phyloP scores from a whole-genome alignment of 2,888 invertebrate species.

The Dioctria linearis region DNA sequence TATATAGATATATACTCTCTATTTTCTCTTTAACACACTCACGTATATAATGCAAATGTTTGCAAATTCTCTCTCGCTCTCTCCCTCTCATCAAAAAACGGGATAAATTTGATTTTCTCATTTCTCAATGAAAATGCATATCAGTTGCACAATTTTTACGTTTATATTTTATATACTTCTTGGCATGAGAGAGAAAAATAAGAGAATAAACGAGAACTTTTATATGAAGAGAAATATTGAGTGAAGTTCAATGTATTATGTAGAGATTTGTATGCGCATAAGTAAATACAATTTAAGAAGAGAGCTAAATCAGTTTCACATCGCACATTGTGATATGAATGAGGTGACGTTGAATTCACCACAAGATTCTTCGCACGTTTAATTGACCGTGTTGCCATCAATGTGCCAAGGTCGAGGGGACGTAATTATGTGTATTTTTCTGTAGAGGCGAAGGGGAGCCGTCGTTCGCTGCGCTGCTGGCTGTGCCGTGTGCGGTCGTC shows the following conservation, averaged over 20 bases:
- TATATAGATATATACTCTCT: background rate
- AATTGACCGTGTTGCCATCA: slow-evolving; percentile 59
- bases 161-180: slow-evolving; percentile 1
- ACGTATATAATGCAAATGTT: background rate
- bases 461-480: no score
- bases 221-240: no score
- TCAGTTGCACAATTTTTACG: slow-evolving; percentile 27
- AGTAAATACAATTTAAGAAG: background rate
- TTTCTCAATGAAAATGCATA: slow-evolving; percentile 41
- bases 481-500: no score
- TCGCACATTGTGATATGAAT: slow-evolving; percentile 6
- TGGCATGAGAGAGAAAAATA: background rate
- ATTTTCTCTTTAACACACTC: background rate
- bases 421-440: slow-evolving; percentile 22
- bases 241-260: no score
- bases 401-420: slow-evolving; percentile 58
- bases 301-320: background rate
- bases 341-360: slow-evolving; percentile 31
- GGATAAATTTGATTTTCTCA: no score
- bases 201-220: background rate
- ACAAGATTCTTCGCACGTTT: slow-evolving; percentile 29
- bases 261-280: no score
- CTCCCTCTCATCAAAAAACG: background rate
- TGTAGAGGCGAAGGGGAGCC: background rate
- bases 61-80: background rate